Evolutionary conservation across 1,140 invertebrate species (phyloP).

Genomic region (Pseudoatta argentina): DNA sequence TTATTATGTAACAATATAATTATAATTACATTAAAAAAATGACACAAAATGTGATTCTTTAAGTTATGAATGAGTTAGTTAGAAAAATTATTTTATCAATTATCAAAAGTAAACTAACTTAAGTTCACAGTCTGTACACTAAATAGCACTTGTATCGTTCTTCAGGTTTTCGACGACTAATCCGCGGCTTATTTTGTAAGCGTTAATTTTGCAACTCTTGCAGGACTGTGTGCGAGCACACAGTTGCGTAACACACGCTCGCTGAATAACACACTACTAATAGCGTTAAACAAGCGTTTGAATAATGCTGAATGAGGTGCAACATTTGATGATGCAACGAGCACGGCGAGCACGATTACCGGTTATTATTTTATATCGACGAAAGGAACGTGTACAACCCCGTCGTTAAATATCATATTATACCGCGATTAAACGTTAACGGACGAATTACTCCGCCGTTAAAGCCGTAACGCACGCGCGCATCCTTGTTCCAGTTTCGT

Average conservation of each 20-base stretch:
- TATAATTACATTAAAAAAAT: no score
- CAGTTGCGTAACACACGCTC: conserved; percentile 29
- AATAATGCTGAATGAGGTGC: conserved; percentile 57
- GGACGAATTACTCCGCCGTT: not conserved
- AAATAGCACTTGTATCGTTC: no score
- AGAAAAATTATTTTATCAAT: no score
- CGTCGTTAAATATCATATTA: not conserved
- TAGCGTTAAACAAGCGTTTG: conserved; percentile 53
- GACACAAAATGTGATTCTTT: no score
- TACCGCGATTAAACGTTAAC: not conserved
- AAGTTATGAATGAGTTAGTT: no score
- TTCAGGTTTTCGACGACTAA: conserved; percentile 26
- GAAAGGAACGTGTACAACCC: not conserved
- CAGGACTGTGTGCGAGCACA: not conserved
- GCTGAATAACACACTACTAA: conserved; percentile 39
- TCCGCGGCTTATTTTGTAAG: conserved; percentile 51
- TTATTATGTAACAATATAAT: no score
- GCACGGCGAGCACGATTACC: not conserved
- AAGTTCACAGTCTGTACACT: no score
- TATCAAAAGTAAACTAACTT: no score
- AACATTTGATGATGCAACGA: conserved; percentile 35
- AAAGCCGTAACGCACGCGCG: not conserved
- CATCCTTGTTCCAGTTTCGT: conserved; percentile 59
- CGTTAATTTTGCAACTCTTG: conserved; percentile 50
- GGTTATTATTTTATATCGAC: conserved; percentile 53